Percentiles rank a stretch among this genome's conserved stretches.
Conservation (phyloP, 1,140 invertebrate species). For the Pseudomyrmex concolor region DNA sequence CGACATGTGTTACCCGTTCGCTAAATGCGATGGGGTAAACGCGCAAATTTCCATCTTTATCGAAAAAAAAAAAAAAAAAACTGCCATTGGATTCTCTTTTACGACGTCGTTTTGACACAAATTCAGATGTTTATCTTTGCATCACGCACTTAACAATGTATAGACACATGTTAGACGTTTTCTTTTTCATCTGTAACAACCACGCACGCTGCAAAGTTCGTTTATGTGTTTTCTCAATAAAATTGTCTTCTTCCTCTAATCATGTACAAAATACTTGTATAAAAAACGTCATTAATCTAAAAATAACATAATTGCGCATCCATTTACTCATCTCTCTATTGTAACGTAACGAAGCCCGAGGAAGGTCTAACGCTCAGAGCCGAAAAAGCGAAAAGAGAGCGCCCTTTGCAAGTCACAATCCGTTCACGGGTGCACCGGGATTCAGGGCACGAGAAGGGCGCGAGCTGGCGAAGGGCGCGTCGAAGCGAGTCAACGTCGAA, state of each 20-base stretch:
- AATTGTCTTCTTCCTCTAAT: neutral
- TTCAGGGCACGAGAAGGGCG: constrained; percentile 64
- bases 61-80: constrained; percentile 78
- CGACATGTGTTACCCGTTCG: constrained; percentile 82
- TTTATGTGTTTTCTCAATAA: too few relatives aligned
- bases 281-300: neutral
- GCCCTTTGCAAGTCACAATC: constrained; percentile 54
- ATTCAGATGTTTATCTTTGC: neutral
- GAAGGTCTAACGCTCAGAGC: constrained; percentile 29
- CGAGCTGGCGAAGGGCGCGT: constrained; percentile 74
- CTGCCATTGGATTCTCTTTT: constrained; percentile 58
- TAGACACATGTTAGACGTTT: too few relatives aligned
- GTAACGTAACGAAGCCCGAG: constrained; percentile 17
- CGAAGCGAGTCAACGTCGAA: constrained; percentile 80
- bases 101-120: neutral
- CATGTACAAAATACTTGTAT: too few relatives aligned
- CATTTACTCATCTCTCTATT: constrained; percentile 36
- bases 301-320: constrained; percentile 16
- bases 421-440: constrained; percentile 43
- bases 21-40: constrained; percentile 67
- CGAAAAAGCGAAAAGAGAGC: constrained; percentile 8
- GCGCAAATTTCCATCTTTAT: constrained; percentile 82
- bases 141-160: too few relatives aligned
- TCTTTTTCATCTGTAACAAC: too few relatives aligned
- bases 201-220: too few relatives aligned